Evolutionary conservation across 37 sponge, comb jelly and placozoan species (phyloP).

Genomic region (Agelas oroides): DNA sequence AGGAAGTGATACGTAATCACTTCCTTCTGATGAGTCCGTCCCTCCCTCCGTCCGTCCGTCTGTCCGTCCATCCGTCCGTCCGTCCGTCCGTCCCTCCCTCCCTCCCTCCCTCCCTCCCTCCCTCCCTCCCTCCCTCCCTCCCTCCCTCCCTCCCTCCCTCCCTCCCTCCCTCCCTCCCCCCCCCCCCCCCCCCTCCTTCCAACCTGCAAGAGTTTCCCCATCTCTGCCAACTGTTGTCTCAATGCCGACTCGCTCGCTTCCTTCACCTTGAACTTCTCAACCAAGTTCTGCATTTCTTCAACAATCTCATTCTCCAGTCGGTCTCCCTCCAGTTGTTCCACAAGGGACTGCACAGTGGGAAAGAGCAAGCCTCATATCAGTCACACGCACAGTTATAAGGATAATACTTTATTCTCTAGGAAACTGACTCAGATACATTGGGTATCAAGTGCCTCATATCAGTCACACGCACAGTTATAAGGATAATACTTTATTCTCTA

Average conservation of each 20-base stretch:
- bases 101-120: too few species aligned
- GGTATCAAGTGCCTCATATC: too few species aligned
- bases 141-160: too few species aligned
- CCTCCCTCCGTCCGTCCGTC: too few species aligned
- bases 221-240: conserved; percentile 10
- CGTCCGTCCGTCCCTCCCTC: too few species aligned
- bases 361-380: neutral
- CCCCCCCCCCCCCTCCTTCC: neutral
- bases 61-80: too few species aligned
- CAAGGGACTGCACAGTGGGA: neutral
- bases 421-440: too few species aligned
- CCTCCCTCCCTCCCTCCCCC: neutral
- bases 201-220: neutral
- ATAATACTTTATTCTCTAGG: neutral
- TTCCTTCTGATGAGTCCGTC: too few species aligned
- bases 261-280: conserved; percentile 18
- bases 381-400: neutral
- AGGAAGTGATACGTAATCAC: too few species aligned
- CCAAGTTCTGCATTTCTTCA: conserved; percentile 14
- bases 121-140: too few species aligned
- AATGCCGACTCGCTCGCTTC: conserved; percentile 10
- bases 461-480: too few species aligned
- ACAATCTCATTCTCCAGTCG: conserved; percentile 28
- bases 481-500: too few species aligned
- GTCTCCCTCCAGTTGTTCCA: conserved; percentile 26